These are phyloP conservation scores for Hoplodrina blanda DNA, from an alignment of 2,888 invertebrate species.

Conservation along the genomic window DNA sequence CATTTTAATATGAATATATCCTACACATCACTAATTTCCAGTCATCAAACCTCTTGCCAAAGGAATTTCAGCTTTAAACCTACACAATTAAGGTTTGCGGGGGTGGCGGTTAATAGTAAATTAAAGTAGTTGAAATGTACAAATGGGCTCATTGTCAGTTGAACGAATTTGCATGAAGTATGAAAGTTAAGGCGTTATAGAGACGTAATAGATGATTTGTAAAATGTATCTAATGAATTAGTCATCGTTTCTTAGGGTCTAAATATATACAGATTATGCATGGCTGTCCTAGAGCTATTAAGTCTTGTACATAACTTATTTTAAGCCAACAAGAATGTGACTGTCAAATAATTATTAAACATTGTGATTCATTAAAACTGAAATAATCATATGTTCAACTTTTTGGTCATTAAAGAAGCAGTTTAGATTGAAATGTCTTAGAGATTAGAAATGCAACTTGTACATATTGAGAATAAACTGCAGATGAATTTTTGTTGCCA, in stretches of 20 bases:
- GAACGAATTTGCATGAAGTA: slow-evolving; percentile 88
- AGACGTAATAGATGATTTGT: slow-evolving; percentile 81
- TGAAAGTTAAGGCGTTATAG: slow-evolving; percentile 84
- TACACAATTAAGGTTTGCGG: slow-evolving; percentile 34
- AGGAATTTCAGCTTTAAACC: slow-evolving; percentile 54
- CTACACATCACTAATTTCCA: slow-evolving; percentile 60
- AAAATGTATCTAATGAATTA: slow-evolving; percentile 68
- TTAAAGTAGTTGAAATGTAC: slow-evolving; percentile 69
- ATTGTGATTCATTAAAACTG: neutral
- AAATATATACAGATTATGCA: slow-evolving; percentile 39
- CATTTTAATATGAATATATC: slow-evolving; percentile 84
- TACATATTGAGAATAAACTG: too few species aligned
- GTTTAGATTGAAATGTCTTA: too few species aligned
- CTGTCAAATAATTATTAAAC: neutral
- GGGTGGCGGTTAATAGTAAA: slow-evolving; percentile 27
- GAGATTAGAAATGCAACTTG: neutral
- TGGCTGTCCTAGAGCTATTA: neutral
- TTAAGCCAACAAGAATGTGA: neutral
- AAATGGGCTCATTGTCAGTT: slow-evolving; percentile 88
- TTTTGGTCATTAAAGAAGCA: too few species aligned
- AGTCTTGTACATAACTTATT: neutral
- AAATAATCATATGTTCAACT: too few species aligned
- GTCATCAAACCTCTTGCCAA: slow-evolving; percentile 10
- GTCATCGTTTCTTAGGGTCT: slow-evolving; percentile 56
- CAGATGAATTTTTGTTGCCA: too few species aligned